Evolutionary conservation across 1,140 invertebrate species (phyloP).

Genomic region (Mya arenaria): DNA sequence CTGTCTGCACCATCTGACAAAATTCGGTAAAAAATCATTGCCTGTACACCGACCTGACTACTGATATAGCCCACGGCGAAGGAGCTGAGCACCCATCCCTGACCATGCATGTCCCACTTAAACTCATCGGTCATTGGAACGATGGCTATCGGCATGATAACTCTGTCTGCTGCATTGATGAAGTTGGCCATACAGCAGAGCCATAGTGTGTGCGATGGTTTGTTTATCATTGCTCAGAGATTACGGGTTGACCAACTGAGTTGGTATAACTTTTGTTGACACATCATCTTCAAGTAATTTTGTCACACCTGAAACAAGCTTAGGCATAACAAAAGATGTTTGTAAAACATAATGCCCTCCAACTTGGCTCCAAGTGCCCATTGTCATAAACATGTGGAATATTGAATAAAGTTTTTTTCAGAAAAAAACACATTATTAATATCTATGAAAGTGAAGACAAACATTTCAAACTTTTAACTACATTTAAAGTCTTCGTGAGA

Average conservation of each 20-base stretch:
- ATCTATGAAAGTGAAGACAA: no score
- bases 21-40: neutral
- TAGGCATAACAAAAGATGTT: no score
- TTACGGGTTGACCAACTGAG: neutral
- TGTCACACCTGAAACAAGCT: neutral
- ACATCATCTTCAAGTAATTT: neutral
- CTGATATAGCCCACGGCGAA: conserved; percentile 91
- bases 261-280: neutral
- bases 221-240: conserved; percentile 80
- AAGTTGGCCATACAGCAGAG: conserved; percentile 90
- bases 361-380: no score
- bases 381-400: no score
- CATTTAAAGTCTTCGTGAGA: no score
- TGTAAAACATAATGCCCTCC: no score
- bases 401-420: no score
- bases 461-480: no score
- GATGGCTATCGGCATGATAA: conserved; percentile 91
- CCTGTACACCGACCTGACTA: conserved; percentile 85
- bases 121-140: conserved; percentile 89
- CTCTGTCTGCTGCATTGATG: conserved; percentile 90
- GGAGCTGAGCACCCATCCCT: conserved; percentile 90
- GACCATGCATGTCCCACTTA: conserved; percentile 88
- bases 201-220: conserved; percentile 84
- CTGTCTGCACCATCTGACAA: no score
- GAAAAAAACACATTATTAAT: no score